Evolutionary conservation across 1,140 invertebrate genomes (phyloP).

Genomic region (Drosophila ambigua): DNA sequence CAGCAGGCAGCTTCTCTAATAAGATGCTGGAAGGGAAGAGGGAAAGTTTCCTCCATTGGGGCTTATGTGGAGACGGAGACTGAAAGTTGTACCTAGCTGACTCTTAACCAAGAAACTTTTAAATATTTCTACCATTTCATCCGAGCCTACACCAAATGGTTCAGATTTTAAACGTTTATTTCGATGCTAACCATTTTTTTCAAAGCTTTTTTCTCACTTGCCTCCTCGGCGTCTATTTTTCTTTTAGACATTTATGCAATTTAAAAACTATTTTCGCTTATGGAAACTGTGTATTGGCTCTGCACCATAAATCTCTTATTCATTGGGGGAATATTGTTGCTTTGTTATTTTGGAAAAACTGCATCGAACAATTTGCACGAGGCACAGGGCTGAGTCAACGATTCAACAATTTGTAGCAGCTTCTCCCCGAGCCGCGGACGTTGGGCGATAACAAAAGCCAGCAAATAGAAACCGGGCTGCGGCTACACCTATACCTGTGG

Average conservation of each 20-base stretch:
- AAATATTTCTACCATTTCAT: too few species aligned
- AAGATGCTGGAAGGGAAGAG: conserved; percentile 24
- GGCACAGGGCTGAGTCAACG: conserved; percentile 69
- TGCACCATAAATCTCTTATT: conserved; percentile 62
- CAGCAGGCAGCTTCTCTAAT: conserved; percentile 37
- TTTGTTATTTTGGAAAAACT: conserved; percentile 30
- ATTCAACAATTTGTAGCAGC: conserved; percentile 73
- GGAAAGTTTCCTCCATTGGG: neutral
- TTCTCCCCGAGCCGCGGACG: conserved; percentile 7
- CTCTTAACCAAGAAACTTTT: too few species aligned
- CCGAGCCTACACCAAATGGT: neutral
- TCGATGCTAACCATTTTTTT: neutral
- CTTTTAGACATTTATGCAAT: conserved; percentile 4
- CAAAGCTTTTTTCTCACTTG: neutral
- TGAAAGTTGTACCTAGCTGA: too few species aligned
- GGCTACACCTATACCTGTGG: conserved; percentile 26
- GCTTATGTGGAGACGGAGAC: too few species aligned
- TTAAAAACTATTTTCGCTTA: conserved; percentile 21
- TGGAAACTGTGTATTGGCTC: conserved; percentile 9
- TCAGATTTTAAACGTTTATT: too few species aligned
- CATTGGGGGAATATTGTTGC: conserved; percentile 8
- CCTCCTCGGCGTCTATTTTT: neutral
- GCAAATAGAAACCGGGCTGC: conserved; percentile 29
- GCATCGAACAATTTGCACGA: conserved; percentile 55
- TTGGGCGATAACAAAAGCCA: conserved; percentile 48